A percentile compares a stretch with the other conserved stretches of the same genome.
Evolutionary conservation across 2,888 invertebrate species (phyloP).

Genomic region (Netelia melanura): DNA sequence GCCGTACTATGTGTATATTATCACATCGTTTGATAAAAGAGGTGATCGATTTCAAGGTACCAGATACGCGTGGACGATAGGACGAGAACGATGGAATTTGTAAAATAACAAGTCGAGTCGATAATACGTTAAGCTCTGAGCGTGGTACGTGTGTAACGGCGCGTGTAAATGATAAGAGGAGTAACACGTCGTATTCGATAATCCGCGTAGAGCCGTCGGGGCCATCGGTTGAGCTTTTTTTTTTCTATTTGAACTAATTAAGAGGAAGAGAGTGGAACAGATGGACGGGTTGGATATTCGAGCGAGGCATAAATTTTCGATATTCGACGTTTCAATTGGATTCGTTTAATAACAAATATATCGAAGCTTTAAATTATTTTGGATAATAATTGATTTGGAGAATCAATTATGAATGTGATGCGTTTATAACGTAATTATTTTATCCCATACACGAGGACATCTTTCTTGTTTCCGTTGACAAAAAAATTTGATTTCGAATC

Average conservation of each 20-base stretch:
- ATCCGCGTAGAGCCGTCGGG: not conserved
- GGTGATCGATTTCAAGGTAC: slow-evolving; percentile 35
- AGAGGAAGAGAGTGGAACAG: not conserved
- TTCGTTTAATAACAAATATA: not conserved
- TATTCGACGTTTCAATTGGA: not conserved
- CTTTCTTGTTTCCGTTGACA: not conserved
- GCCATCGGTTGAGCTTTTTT: not conserved
- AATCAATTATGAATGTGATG: not conserved
- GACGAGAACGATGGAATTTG: not conserved
- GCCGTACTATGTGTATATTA: slow-evolving; percentile 2
- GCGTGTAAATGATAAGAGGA: not conserved
- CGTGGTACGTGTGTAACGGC: not conserved
- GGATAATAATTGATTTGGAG: not conserved
- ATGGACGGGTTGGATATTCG: not conserved
- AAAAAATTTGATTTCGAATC: not conserved
- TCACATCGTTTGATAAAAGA: slow-evolving; percentile 30
- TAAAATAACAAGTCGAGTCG: not conserved
- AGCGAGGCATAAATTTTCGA: not conserved
- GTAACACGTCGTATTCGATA: slow-evolving; percentile 1
- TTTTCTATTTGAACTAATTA: not conserved
- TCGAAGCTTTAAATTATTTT: not conserved
- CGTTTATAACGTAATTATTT: no score
- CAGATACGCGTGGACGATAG: slow-evolving; percentile 2
- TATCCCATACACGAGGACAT: not conserved
- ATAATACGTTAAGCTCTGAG: not conserved